phyloP scores from a whole-genome alignment of 30 jellyfish, hydroid and myxozoan genomes.

The Aurelia aurita region DNA sequence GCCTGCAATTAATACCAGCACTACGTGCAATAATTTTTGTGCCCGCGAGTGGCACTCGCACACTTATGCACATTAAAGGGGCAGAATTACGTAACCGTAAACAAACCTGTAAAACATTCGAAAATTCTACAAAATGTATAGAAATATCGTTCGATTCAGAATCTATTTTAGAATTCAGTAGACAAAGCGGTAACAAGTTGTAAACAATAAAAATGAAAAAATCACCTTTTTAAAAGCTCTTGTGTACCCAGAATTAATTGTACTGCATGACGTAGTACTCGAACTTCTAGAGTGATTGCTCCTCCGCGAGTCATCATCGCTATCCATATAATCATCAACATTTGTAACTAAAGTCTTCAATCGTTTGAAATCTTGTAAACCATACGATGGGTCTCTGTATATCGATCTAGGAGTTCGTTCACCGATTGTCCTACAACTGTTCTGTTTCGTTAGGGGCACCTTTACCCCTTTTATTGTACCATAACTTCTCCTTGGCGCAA shows the following conservation, averaged over 20 bases:
- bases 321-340: constrained; percentile 45
- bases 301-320: constrained; percentile 61
- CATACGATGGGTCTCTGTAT: constrained; percentile 12
- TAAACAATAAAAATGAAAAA: background rate
- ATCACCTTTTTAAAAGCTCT: constrained; percentile 48
- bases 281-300: constrained; percentile 46
- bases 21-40: too few relatives aligned
- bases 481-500: constrained; percentile 16
- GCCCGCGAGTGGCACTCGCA: too few relatives aligned
- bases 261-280: constrained; percentile 44
- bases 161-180: too few relatives aligned
- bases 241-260: constrained; percentile 13
- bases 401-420: constrained; percentile 11
- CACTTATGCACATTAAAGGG: too few relatives aligned
- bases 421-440: constrained; percentile 5
- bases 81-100: too few relatives aligned
- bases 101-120: too few relatives aligned
- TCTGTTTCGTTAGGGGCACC: constrained; percentile 37
- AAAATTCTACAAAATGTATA: too few relatives aligned
- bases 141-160: too few relatives aligned
- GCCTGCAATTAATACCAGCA: too few relatives aligned
- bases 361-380: constrained; percentile 15
- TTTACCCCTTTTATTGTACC: constrained; percentile 18
- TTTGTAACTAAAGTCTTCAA: background rate
- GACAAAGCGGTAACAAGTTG: too few relatives aligned